Evolutionary conservation across 2,113 vertebrate genomes (phyloP).

Genomic region (Hippocampus guttulatus): DNA sequence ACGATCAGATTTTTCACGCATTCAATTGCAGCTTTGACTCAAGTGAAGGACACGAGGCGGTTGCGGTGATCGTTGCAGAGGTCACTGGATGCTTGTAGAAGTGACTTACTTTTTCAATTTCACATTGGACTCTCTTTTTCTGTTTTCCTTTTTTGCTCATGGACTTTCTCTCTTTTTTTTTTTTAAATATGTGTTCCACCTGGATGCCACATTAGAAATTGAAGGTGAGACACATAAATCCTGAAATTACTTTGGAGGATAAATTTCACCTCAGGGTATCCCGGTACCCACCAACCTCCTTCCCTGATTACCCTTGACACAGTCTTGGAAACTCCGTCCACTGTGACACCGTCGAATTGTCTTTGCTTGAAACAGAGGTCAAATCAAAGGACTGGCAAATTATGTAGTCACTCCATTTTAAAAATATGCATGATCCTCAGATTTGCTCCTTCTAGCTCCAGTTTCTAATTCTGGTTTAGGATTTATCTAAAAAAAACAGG

Average conservation of each 20-base stretch:
- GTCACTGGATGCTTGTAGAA: slow-evolving; percentile 54
- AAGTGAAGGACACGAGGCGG: slow-evolving; percentile 51
- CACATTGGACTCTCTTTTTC: slow-evolving; percentile 46
- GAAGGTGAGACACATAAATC: slow-evolving; percentile 77
- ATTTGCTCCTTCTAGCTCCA: slow-evolving; percentile 40
- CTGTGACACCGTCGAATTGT: slow-evolving; percentile 34
- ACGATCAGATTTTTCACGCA: slow-evolving; percentile 37
- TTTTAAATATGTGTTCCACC: slow-evolving; percentile 25
- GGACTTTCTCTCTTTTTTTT: slow-evolving; percentile 53
- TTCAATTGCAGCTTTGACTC: slow-evolving; percentile 51
- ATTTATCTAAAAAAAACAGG: slow-evolving; percentile 66
- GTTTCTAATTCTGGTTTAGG: slow-evolving; percentile 42
- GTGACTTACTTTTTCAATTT: slow-evolving; percentile 66
- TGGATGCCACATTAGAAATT: slow-evolving; percentile 73
- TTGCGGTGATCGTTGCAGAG: slow-evolving; percentile 34
- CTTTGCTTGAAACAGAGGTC: slow-evolving; percentile 56
- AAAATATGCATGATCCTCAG: slow-evolving; percentile 59
- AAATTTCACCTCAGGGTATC: slow-evolving; percentile 61
- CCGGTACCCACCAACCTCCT: not conserved
- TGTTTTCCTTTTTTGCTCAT: slow-evolving; percentile 25
- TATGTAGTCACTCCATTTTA: slow-evolving; percentile 64
- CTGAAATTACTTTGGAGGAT: slow-evolving; percentile 70
- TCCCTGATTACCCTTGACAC: slow-evolving; percentile 54
- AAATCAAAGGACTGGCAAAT: slow-evolving; percentile 53
- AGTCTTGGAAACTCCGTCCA: slow-evolving; percentile 8